These are phyloP conservation scores for Zophobas morio DNA, from an alignment of 1,140 invertebrate genomes.

Conservation along the genomic window DNA sequence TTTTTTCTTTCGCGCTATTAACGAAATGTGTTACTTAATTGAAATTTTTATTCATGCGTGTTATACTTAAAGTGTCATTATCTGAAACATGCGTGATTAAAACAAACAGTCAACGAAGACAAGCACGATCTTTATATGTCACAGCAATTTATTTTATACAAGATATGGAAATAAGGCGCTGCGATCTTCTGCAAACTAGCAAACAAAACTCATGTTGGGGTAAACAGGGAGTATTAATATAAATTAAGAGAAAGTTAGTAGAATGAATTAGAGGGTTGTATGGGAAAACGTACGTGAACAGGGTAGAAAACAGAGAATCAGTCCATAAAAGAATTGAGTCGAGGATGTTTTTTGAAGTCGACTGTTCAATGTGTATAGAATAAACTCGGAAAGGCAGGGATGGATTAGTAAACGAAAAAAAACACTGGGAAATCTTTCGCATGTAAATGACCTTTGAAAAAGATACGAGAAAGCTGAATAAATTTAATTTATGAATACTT, in stretches of 20 bases:
- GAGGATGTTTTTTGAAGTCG: slow-evolving; percentile 3
- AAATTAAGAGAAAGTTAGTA: slow-evolving; percentile 12
- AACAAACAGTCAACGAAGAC: too few relatives aligned
- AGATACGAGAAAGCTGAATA: not conserved
- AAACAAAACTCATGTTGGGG: not conserved
- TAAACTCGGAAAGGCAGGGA: not conserved
- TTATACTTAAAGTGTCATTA: too few relatives aligned
- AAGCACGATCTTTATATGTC: not conserved
- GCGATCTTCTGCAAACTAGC: too few relatives aligned
- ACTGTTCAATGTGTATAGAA: slow-evolving; percentile 14
- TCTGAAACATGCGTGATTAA: too few relatives aligned
- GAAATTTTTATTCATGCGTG: not conserved
- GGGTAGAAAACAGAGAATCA: not conserved
- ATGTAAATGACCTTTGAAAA: not conserved
- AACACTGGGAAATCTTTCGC: slow-evolving; percentile 2
- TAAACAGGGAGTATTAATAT: slow-evolving; percentile 7
- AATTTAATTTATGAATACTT: too few relatives aligned
- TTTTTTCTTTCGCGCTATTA: not conserved
- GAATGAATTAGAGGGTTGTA: slow-evolving; percentile 11
- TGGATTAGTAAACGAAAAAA: not conserved
- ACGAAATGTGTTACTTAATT: not conserved
- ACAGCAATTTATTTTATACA: not conserved
- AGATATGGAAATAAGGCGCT: too few relatives aligned
- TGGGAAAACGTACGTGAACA: slow-evolving; percentile 4
- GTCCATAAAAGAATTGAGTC: not conserved